Conservation (phyloP, 2,888 invertebrate species). For the Aphidius colemani region DNA sequence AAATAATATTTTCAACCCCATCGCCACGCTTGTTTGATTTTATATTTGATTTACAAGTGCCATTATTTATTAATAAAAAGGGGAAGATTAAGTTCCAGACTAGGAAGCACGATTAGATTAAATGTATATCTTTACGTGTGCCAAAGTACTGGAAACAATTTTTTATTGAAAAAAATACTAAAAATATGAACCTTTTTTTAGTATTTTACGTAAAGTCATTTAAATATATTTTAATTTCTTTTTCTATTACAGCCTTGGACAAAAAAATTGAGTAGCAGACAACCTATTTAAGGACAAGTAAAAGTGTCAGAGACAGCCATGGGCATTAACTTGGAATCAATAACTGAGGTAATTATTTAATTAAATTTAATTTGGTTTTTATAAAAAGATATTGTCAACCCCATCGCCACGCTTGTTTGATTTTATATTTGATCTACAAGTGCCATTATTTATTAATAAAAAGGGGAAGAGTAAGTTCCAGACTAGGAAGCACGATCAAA, state of each 20-base stretch:
- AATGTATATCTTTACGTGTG: slow-evolving; percentile 45
- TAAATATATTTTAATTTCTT: too few species aligned
- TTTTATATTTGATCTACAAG: slow-evolving; percentile 43
- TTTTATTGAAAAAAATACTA: neutral
- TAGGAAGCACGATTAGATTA: slow-evolving; percentile 52
- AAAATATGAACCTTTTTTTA: too few species aligned
- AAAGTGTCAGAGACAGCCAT: too few species aligned
- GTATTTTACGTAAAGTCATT: too few species aligned
- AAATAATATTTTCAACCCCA: slow-evolving; percentile 38
- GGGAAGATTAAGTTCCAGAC: slow-evolving; percentile 50
- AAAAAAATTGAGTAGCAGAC: too few species aligned
- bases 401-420: slow-evolving; percentile 56
- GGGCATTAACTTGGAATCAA: too few species aligned
- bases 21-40: slow-evolving; percentile 55
- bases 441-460: slow-evolving; percentile 43
- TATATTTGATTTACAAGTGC: slow-evolving; percentile 48
- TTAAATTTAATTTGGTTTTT: too few species aligned
- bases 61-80: slow-evolving; percentile 38
- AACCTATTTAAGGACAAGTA: too few species aligned
- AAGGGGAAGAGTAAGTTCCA: slow-evolving; percentile 50
- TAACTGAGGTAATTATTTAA: too few species aligned
- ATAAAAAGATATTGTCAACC: slow-evolving; percentile 37
- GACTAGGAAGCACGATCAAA: slow-evolving; percentile 52
- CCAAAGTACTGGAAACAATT: slow-evolving; percentile 50
- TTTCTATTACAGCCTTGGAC: too few species aligned